Percentiles rank a stretch among this genome's conserved stretches.
phyloP scores from a whole-genome alignment of 2,797 vertebrate species.

The Pangasius krempfi region DNA sequence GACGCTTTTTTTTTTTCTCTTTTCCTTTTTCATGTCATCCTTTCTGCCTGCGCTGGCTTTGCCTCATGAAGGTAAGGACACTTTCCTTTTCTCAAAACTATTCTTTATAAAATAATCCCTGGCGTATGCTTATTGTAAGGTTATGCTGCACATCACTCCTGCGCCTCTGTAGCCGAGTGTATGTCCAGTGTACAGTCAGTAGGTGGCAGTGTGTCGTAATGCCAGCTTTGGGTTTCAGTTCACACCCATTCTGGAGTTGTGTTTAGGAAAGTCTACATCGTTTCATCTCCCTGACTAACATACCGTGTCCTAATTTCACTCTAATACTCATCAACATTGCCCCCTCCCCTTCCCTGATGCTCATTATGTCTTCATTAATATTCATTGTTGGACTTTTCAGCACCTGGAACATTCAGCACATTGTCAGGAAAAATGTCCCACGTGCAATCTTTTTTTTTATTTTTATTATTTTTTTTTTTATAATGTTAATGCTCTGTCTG shows the following conservation, averaged over 20 bases:
- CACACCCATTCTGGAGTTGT: background rate
- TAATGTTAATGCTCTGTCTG: background rate
- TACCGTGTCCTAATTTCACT: background rate
- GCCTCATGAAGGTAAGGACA: slow-evolving; percentile 69
- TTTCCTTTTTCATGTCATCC: slow-evolving; percentile 57
- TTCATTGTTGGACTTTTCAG: background rate
- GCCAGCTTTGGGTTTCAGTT: background rate
- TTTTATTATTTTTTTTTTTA: background rate
- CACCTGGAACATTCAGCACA: background rate
- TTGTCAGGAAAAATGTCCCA: background rate
- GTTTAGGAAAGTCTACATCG: background rate
- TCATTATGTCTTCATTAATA: background rate
- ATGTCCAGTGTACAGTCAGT: slow-evolving; percentile 59
- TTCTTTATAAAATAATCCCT: background rate
- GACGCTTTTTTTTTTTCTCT: background rate
- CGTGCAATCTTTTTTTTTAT: background rate
- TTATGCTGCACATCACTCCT: background rate
- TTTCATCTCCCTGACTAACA: background rate
- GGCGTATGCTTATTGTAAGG: no score
- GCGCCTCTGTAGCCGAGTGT: background rate
- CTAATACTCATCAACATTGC: background rate
- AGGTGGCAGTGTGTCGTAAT: slow-evolving; percentile 74
- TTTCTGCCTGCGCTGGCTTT: slow-evolving; percentile 16
- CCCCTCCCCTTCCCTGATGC: background rate
- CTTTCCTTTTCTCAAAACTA: background rate